Percentiles rank a stretch among this genome's conserved stretches.
Conservation (phyloP, 2,888 invertebrate species). For the Parnassius orleans region DNA sequence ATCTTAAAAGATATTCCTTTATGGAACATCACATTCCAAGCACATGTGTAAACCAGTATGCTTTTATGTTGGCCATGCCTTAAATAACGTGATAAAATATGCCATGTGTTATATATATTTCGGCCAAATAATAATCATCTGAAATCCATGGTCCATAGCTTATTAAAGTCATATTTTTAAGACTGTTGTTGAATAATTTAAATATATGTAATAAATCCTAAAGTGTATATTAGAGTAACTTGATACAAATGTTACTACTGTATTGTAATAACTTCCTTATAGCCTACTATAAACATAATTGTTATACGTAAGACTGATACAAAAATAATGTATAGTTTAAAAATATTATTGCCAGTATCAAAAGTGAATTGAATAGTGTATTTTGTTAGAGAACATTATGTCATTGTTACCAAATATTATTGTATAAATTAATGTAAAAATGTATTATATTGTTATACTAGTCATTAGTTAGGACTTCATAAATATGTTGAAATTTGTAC, state of each 20-base stretch:
- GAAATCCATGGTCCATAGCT: conserved; percentile 20
- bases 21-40: conserved; percentile 76
- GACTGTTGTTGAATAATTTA: conserved; percentile 28
- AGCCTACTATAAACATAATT: conserved; percentile 36
- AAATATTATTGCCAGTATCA: conserved; percentile 65
- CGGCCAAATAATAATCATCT: conserved; percentile 54
- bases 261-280: conserved; percentile 25
- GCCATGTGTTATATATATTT: conserved; percentile 49
- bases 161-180: conserved; percentile 23
- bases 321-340: conserved; percentile 53
- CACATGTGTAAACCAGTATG: conserved; percentile 70
- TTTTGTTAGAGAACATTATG: conserved; percentile 72
- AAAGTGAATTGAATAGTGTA: conserved; percentile 57
- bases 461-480: conserved; percentile 72
- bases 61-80: conserved; percentile 66
- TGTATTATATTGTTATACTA: conserved; percentile 68
- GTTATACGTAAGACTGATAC: conserved; percentile 73
- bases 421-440: conserved; percentile 58
- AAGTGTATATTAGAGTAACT: conserved; percentile 12
- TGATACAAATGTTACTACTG: conserved; percentile 24
- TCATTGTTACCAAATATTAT: conserved; percentile 81
- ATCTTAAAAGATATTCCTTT: conserved; percentile 70
- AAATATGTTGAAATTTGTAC: conserved; percentile 54
- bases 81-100: conserved; percentile 58
- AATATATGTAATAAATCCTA: conserved; percentile 16